These are phyloP conservation scores for Apocrypta bakeri DNA, from an alignment of 1,140 invertebrate species.

Conservation along the genomic window DNA sequence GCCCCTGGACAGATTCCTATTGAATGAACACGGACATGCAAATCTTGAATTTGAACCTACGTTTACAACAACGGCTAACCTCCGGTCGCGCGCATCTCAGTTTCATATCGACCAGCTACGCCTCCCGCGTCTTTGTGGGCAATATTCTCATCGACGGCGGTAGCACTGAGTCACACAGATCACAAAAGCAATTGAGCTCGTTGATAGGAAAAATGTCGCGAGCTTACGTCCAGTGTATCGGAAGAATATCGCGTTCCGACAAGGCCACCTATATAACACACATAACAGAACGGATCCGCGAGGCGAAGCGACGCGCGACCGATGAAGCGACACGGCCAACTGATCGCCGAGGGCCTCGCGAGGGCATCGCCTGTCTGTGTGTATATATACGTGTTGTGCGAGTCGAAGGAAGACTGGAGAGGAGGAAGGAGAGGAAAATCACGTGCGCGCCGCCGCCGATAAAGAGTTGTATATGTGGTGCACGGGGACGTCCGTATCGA, in stretches of 20 bases:
- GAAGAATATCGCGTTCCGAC: neutral
- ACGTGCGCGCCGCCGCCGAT: neutral
- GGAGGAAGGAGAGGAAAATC: conserved; percentile 6
- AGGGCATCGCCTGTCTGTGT: neutral
- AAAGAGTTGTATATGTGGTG: neutral
- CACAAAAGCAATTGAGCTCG: neutral
- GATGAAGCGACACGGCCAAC: conserved; percentile 34
- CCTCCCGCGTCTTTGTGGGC: neutral
- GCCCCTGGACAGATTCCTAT: too few relatives aligned
- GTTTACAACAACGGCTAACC: neutral
- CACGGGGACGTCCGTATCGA: too few relatives aligned
- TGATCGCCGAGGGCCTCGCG: conserved; percentile 28
- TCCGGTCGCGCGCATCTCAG: neutral
- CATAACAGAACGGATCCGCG: neutral
- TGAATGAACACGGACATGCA: too few relatives aligned
- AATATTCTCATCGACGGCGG: neutral
- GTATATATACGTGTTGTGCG: neutral
- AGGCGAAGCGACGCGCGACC: neutral
- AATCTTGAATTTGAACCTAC: too few relatives aligned
- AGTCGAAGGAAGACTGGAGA: neutral
- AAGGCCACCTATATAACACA: too few relatives aligned
- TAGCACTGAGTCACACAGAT: neutral
- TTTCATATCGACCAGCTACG: neutral
- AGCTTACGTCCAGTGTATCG: neutral
- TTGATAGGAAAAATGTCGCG: neutral